Conservation (phyloP, 1,140 invertebrate genomes). For the Leptinotarsa texana region DNA sequence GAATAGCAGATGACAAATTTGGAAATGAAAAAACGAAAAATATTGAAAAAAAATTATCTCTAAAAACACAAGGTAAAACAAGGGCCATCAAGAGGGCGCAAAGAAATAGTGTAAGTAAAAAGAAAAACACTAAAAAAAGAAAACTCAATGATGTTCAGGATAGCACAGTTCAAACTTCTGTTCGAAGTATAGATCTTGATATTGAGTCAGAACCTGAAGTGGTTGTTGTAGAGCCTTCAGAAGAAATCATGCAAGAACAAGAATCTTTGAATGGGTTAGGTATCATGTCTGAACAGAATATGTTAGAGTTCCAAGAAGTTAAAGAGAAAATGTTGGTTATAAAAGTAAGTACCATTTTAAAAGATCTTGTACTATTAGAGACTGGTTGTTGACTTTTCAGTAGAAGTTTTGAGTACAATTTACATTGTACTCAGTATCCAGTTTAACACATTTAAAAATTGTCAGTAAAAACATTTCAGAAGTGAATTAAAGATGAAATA, state of each 20-base stretch:
- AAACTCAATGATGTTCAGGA: neutral
- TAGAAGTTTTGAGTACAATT: too few species aligned
- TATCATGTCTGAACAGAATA: neutral
- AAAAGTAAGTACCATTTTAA: slow-evolving; percentile 10
- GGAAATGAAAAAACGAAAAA: neutral
- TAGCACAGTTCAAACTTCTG: neutral
- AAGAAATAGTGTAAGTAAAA: neutral
- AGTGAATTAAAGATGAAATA: too few species aligned
- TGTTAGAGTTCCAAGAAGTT: slow-evolving; percentile 17
- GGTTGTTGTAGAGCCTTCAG: neutral
- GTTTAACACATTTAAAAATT: too few species aligned
- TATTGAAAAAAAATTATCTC: neutral
- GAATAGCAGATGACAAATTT: neutral
- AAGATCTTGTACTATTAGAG: too few species aligned
- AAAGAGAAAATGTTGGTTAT: slow-evolving; percentile 30
- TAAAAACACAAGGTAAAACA: neutral
- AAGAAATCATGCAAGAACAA: neutral
- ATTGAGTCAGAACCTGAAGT: neutral
- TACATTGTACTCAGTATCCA: too few species aligned
- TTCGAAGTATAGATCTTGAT: neutral
- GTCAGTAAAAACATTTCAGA: too few species aligned
- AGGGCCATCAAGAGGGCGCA: neutral
- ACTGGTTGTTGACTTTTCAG: too few species aligned
- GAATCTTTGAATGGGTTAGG: neutral
- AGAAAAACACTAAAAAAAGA: neutral